These are phyloP conservation scores for Gymnoscelis rufifasciata DNA, from an alignment of 2,888 invertebrate species.

Conservation along the genomic window DNA sequence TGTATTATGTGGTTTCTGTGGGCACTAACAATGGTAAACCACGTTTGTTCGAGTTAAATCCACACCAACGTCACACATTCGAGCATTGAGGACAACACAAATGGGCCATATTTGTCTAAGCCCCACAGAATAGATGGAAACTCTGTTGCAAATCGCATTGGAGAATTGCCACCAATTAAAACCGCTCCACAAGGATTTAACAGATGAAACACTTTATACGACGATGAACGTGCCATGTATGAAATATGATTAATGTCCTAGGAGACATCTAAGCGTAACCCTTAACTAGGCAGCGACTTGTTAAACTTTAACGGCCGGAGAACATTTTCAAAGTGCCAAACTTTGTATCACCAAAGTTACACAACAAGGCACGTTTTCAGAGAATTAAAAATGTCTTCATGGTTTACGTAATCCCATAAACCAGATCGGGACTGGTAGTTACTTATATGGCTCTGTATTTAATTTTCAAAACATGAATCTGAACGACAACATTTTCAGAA, in stretches of 20 bases:
- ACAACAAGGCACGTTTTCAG: constrained; percentile 12
- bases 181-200: not conserved
- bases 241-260: constrained; percentile 3
- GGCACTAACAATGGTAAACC: constrained; percentile 3
- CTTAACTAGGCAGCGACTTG: constrained; percentile 4
- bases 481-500: no score
- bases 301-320: constrained; percentile 7
- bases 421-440: no score
- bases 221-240: constrained; percentile 1
- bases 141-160: constrained; percentile 3
- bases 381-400: no score
- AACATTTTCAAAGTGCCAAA: constrained; percentile 14
- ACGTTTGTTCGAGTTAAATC: constrained; percentile 21
- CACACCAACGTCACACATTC: constrained; percentile 24
- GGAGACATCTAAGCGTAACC: not conserved
- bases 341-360: constrained; percentile 14
- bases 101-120: constrained; percentile 29
- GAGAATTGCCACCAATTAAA: not conserved
- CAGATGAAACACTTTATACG: not conserved
- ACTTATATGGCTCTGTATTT: no score
- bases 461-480: no score
- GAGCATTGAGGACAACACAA: constrained; percentile 32
- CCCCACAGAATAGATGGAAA: constrained; percentile 27
- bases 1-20: not conserved
- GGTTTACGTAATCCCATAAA: no score